Base-by-base conservation (phyloP, 2,797 vertebrate species). In the Lithobates pipiens region DNA sequence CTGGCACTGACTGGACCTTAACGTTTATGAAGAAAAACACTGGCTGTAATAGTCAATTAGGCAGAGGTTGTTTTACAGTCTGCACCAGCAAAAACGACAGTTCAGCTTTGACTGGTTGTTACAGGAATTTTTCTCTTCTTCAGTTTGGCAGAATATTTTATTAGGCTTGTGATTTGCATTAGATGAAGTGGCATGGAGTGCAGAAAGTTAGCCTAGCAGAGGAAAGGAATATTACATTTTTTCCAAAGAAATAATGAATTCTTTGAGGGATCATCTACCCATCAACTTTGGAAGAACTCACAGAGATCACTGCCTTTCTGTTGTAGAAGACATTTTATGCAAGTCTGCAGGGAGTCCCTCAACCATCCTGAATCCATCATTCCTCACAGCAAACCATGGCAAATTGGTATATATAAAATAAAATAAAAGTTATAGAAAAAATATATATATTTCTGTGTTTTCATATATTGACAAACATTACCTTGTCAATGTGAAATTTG, bases 241-340 rank as follows among this genome's bases (percentile, higher is more conserved):
- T 61, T 9, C 54, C 50, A 57, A 3, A 46, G 15, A 21, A 57
- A 57, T 5, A 18, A 0, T 57, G 18, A 21, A 23, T 7, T 61
- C 5, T 61, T 61, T 61, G 21, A 61, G 21, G 54, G 18, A 61
- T 23, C 67, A 72, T 61, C 39, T 80, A 72, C 68, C 29, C 27
- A 46, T 72, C 68, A 80, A 10, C 13, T 25, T 16, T 54, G 27
- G 69, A 57, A 57, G 32, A 80, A 65, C 44, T 18, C 78, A 70
- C 7, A 25, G 29, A 72, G 32, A 54, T 57, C 21, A 16, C 68
- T 57, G 21, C 61, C 27, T 3, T 11, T 69, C 8, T 23, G 21
- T 23, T 23, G 42, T 27, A 46, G 25, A 77, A 42, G 13, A n/a
- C 8, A 34, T 16, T 50, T 69, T 69, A 23, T 70, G 34, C 21